Conservation (phyloP, 2,113 vertebrate species). For the Coregonus clupeaformis region DNA sequence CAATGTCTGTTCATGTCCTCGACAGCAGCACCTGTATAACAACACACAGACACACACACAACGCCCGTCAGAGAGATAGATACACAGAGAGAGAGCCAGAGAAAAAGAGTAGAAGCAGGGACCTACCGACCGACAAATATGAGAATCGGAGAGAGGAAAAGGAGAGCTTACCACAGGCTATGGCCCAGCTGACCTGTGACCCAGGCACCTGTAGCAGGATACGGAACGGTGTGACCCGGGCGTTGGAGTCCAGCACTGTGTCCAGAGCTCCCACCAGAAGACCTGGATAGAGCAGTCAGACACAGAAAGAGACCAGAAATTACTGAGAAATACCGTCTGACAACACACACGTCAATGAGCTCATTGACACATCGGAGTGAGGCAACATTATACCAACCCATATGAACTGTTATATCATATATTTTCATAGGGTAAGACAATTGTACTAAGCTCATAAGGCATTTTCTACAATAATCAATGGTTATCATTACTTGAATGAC, state of each 20-base stretch:
- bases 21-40: slow-evolving; percentile 79
- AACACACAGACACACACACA: slow-evolving; percentile 19
- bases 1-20: slow-evolving; percentile 94
- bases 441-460: no score
- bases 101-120: neutral
- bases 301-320: neutral
- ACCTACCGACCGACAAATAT: neutral
- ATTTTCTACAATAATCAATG: no score
- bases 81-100: neutral
- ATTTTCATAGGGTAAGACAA: no score
- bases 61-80: neutral
- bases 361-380: no score
- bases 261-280: slow-evolving; percentile 94
- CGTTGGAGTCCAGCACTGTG: slow-evolving; percentile 90
- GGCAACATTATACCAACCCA: no score
- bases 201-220: slow-evolving; percentile 94
- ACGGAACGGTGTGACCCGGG: slow-evolving; percentile 87
- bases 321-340: neutral
- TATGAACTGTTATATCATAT: no score
- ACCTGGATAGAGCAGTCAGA: slow-evolving; percentile 67
- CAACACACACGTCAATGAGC: neutral
- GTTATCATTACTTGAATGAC: no score
- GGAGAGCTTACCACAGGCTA: slow-evolving; percentile 87
- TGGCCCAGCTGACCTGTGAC: slow-evolving; percentile 91
- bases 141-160: neutral